Conservation (phyloP, 2,797 vertebrate species). For the Staurois parvus region DNA sequence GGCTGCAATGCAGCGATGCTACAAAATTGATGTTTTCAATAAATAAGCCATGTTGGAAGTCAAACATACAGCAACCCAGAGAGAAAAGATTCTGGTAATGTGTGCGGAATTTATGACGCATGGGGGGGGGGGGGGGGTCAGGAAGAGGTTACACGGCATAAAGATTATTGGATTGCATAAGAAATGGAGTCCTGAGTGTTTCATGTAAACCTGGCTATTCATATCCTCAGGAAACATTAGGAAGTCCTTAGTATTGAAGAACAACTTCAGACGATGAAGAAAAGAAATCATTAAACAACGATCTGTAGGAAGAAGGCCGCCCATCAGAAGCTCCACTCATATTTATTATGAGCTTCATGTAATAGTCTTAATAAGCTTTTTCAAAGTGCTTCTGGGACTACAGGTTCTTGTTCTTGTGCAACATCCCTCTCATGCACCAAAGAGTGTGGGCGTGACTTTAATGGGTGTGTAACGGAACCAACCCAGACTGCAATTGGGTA, state of each 20-base stretch:
- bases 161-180: constrained; percentile 20
- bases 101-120: constrained; percentile 49
- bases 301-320: neutral
- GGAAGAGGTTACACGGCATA: constrained; percentile 22
- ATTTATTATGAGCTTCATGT: neutral
- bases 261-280: neutral
- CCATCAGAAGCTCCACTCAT: neutral
- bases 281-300: neutral
- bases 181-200: neutral
- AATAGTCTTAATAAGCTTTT: neutral
- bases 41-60: constrained; percentile 62
- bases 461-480: no score
- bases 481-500: no score
- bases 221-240: neutral
- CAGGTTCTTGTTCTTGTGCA: neutral
- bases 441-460: no score
- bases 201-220: neutral
- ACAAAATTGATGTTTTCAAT: constrained; percentile 60
- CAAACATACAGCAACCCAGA: constrained; percentile 25
- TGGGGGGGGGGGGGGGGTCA: constrained; percentile 36
- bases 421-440: no score
- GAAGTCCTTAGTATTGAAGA: neutral
- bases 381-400: no score
- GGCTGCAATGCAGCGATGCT: neutral
- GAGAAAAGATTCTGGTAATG: constrained; percentile 24